Percentiles rank a stretch among this genome's conserved stretches.
Conservation (phyloP, 2,797 vertebrate species). For the Rhincodon typus region DNA sequence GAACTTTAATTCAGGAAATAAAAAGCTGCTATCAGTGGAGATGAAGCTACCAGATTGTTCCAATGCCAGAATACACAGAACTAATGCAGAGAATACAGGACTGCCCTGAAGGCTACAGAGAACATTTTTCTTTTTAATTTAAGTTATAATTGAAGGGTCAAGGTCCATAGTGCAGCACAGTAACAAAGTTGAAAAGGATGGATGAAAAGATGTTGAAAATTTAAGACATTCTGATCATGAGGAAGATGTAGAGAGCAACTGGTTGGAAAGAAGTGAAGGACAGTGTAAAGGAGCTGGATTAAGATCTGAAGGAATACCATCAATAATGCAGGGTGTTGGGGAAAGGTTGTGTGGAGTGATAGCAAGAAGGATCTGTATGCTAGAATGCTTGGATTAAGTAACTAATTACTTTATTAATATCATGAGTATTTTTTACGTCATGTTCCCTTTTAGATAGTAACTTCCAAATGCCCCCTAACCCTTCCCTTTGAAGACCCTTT, state of each 20-base stretch:
- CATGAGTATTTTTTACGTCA: no score
- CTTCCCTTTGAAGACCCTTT: no score
- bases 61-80: not conserved
- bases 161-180: not conserved
- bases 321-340: not conserved
- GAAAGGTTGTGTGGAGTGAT: not conserved
- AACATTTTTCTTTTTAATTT: not conserved
- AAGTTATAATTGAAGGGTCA: not conserved
- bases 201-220: not conserved
- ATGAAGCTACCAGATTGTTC: not conserved
- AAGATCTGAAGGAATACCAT: no score
- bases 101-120: not conserved
- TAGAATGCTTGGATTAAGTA: no score
- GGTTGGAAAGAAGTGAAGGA: no score
- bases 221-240: not conserved
- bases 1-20: not conserved
- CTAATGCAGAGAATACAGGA: not conserved
- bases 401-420: no score
- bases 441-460: no score
- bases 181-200: not conserved
- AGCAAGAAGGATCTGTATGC: not conserved
- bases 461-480: no score
- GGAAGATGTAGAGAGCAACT: not conserved
- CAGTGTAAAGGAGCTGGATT: not conserved
- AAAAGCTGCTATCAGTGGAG: not conserved